These are phyloP conservation scores for Lepisosteus osseus DNA, from an alignment of 2,113 vertebrate species.

Conservation along the genomic window DNA sequence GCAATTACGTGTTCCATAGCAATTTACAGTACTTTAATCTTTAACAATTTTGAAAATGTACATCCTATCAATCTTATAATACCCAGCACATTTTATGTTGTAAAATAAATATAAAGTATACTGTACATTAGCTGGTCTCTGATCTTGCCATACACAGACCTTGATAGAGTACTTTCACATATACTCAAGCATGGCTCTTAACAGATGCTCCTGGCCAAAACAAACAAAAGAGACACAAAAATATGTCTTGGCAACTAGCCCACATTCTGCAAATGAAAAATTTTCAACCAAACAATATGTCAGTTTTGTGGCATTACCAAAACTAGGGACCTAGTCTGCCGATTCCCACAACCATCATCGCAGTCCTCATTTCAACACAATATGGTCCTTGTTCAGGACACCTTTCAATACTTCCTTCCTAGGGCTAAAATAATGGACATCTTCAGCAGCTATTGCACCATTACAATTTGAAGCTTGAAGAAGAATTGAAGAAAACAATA, in stretches of 20 bases:
- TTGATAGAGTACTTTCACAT: no score
- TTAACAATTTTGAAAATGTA: no score
- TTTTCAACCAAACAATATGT: background rate
- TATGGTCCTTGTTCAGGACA: no score
- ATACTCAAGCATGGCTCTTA: no score
- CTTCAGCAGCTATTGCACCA: background rate
- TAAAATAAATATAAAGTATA: background rate
- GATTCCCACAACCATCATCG: background rate
- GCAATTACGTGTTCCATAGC: background rate
- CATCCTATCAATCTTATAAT: no score
- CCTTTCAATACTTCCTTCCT: background rate
- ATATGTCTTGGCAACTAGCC: background rate
- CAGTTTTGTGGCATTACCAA: background rate
- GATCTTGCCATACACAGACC: no score
- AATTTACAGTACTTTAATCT: no score
- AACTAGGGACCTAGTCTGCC: background rate
- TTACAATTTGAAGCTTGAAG: background rate
- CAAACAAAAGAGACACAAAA: background rate
- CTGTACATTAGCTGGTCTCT: background rate
- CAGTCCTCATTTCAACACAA: no score
- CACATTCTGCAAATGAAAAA: background rate
- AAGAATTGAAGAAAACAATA: conserved; percentile 1
- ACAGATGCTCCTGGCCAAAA: no score
- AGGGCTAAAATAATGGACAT: conserved; percentile 2
- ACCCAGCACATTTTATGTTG: background rate